A percentile compares a stretch with the other conserved stretches of the same genome.
These are phyloP conservation scores for Drosophila lini DNA, from an alignment of 1,140 invertebrate species.

Conservation along the genomic window DNA sequence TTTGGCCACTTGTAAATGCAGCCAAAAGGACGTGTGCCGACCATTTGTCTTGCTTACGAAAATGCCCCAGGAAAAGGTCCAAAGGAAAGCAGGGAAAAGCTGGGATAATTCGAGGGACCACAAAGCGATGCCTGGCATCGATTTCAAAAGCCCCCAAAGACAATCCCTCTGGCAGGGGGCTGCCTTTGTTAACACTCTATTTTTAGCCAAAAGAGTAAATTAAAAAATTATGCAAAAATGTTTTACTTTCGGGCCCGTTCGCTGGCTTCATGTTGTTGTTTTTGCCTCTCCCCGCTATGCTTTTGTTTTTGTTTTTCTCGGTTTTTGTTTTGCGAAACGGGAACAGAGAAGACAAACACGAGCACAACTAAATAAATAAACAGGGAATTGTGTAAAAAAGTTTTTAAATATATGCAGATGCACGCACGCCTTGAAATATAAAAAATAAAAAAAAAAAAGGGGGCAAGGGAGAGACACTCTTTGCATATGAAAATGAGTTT, in stretches of 20 bases:
- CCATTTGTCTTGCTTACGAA: conserved; percentile 63
- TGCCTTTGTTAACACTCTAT: conserved; percentile 29
- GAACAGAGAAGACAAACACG: conserved; percentile 56
- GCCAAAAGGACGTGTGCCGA: conserved; percentile 14
- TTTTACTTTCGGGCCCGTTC: conserved; percentile 28
- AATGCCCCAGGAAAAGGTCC: background rate
- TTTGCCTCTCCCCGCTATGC: conserved; percentile 10
- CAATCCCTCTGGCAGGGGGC: background rate
- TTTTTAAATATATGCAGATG: conserved; percentile 72
- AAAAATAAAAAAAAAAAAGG: background rate
- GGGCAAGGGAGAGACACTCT: conserved; percentile 31
- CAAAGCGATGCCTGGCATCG: conserved; percentile 31
- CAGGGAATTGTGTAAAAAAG: conserved; percentile 59
- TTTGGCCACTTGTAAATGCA: conserved; percentile 24
- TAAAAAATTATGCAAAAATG: conserved; percentile 72
- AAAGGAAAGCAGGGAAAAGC: background rate
- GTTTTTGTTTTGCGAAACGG: conserved; percentile 7
- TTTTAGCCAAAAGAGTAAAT: conserved; percentile 55
- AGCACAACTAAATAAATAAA: conserved; percentile 63
- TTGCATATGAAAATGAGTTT: conserved; percentile 78
- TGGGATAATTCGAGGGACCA: conserved; percentile 8
- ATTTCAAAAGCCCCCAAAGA: conserved; percentile 34
- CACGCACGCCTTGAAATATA: conserved; percentile 44
- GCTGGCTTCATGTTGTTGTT: conserved; percentile 13
- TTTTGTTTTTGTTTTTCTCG: conserved; percentile 2